phyloP scores from a whole-genome alignment of 2,113 vertebrate species.

The Anser brachyrhynchus region DNA sequence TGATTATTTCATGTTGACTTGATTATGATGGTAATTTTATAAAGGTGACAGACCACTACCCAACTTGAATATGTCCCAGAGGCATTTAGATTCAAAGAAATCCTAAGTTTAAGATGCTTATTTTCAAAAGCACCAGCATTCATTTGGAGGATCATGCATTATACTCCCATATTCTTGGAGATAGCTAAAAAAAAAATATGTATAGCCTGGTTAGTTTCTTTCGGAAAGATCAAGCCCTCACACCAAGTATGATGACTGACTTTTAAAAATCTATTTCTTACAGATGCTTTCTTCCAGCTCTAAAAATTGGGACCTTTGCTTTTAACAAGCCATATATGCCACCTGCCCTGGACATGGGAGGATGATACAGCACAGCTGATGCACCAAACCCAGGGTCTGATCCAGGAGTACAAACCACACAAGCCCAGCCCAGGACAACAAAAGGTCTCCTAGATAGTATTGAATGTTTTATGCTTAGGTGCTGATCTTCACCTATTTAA shows the following conservation, averaged over 20 bases:
- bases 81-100: background rate
- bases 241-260: background rate
- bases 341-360: background rate
- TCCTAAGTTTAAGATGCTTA: background rate
- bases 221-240: background rate
- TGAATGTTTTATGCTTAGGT: background rate
- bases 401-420: background rate
- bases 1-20: background rate
- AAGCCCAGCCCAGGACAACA: background rate
- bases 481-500: background rate
- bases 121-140: slow-evolving; percentile 6
- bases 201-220: background rate
- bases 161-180: background rate
- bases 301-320: background rate
- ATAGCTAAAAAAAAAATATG: background rate
- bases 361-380: background rate
- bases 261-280: slow-evolving; percentile 23
- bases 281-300: background rate
- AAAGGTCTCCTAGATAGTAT: background rate
- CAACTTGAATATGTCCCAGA: slow-evolving; percentile 11
- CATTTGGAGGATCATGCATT: background rate
- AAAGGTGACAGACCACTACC: background rate
- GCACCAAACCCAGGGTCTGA: background rate
- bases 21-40: background rate
- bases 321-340: background rate